Evolutionary conservation across 2,797 vertebrate genomes (phyloP), one percentile per base, ranked within the genome.

Genomic region (Danio aesculapii): DNA sequence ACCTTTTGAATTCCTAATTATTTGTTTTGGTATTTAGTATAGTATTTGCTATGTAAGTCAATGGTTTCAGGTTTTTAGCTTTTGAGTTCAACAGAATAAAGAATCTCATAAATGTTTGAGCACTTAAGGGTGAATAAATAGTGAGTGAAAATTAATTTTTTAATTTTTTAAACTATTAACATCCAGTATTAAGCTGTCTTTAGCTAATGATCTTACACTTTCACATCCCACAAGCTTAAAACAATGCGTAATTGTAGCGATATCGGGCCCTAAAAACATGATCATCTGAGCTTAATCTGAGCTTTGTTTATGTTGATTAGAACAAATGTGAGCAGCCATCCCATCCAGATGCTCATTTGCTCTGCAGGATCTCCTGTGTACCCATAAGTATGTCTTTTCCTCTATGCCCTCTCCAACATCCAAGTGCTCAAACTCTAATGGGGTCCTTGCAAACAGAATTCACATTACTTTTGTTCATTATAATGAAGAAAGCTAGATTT

Each of bases 391-490:
- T 8, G 13, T 76, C 16, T 21, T 19, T 72, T 14, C 49, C 30
- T 71, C 10, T 8, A 0, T 46, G 73, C 16, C 61, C 9, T 77
- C 21, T 44, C 57, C 21, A 59, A 21, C 62, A 73, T 64, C 43
- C 68, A n/a, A 69, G 52, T 41, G 50, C 10, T 79, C 43, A 75
- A 21, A 49, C 43, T 70, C 46, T 81, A 86, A 87, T 78, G 68
- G 75, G 81, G 79, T 64, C 63, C 30, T 61, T 39, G 30, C 75
- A 83, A 81, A 68, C 46, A 76, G 61, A 77, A 59, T 50, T 47
- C 17, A 11, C 78, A 79, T 44, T 69, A 68, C 77, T 78, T 83
- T 43, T 69, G 73, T 83, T 61, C 82, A 67, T 83, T 78, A 76
- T 50, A 82, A 67, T 74, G 67, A 79, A 77, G 46, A 64, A 47